Conservation (phyloP, 2,888 invertebrate species). For the Scelioninae gen. 2 region DNA sequence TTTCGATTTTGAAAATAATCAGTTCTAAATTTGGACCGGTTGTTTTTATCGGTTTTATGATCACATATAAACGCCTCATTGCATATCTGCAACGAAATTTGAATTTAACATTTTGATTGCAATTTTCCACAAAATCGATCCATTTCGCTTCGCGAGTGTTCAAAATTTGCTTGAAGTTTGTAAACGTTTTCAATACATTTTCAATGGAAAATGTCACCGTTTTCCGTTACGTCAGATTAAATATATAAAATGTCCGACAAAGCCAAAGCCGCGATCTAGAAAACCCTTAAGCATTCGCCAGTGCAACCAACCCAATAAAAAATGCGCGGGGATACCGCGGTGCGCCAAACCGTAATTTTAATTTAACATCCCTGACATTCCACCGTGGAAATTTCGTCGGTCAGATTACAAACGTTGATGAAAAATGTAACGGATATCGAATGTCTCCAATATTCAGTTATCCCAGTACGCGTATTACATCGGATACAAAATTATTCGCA, state of each 20-base stretch:
- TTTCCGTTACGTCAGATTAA: too few species aligned
- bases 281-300: constrained; percentile 30
- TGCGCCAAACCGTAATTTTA: constrained; percentile 33
- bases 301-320: constrained; percentile 48
- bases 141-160: too few species aligned
- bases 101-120: too few species aligned
- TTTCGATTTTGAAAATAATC: too few species aligned
- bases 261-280: constrained; percentile 15
- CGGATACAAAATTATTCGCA: constrained; percentile 37
- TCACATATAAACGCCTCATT: too few species aligned
- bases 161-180: too few species aligned
- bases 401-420: constrained; percentile 39
- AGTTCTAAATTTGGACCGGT: too few species aligned
- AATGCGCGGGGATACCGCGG: constrained; percentile 16
- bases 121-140: too few species aligned
- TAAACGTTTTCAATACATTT: too few species aligned
- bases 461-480: constrained; percentile 22
- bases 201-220: too few species aligned
- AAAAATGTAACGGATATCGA: constrained; percentile 51
- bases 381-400: constrained; percentile 33
- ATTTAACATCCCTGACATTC: constrained; percentile 48
- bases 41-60: too few species aligned
- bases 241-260: constrained; percentile 42
- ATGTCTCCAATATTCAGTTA: constrained; percentile 27
- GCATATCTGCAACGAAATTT: too few species aligned